These are phyloP conservation scores for Bombus confusus DNA, from an alignment of 1,140 invertebrate genomes.

Conservation along the genomic window DNA sequence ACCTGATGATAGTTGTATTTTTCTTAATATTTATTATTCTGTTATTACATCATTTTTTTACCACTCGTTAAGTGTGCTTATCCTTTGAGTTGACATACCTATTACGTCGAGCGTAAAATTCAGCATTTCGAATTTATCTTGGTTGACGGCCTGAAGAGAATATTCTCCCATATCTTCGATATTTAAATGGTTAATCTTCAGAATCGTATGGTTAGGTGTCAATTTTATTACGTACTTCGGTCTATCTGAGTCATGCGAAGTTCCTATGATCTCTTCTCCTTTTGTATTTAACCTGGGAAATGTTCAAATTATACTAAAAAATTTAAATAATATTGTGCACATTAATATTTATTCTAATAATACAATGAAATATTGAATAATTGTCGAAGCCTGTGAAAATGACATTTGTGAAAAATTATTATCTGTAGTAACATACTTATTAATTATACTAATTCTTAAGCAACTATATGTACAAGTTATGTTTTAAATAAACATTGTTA, in stretches of 20 bases:
- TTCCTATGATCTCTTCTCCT: slow-evolving; percentile 59
- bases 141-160: slow-evolving; percentile 63
- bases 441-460: too few relatives aligned
- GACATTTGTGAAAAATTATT: too few relatives aligned
- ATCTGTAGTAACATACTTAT: too few relatives aligned
- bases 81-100: slow-evolving; percentile 49
- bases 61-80: not conserved
- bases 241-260: slow-evolving; percentile 13
- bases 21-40: too few relatives aligned
- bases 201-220: slow-evolving; percentile 27
- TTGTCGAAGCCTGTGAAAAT: too few relatives aligned
- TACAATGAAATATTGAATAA: too few relatives aligned
- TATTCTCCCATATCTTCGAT: slow-evolving; percentile 70
- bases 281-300: slow-evolving; percentile 67
- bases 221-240: slow-evolving; percentile 45
- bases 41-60: too few relatives aligned
- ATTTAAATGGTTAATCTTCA: slow-evolving; percentile 63
- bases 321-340: too few relatives aligned
- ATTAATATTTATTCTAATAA: too few relatives aligned
- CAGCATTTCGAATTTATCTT: slow-evolving; percentile 52
- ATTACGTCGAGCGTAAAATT: slow-evolving; percentile 70
- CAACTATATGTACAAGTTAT: too few relatives aligned
- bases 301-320: slow-evolving; percentile 11
- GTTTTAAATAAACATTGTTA: too few relatives aligned
- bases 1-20: too few relatives aligned